Evolutionary conservation across 2,797 vertebrate genomes (phyloP).

Genomic region (Notamacropus eugenii): DNA sequence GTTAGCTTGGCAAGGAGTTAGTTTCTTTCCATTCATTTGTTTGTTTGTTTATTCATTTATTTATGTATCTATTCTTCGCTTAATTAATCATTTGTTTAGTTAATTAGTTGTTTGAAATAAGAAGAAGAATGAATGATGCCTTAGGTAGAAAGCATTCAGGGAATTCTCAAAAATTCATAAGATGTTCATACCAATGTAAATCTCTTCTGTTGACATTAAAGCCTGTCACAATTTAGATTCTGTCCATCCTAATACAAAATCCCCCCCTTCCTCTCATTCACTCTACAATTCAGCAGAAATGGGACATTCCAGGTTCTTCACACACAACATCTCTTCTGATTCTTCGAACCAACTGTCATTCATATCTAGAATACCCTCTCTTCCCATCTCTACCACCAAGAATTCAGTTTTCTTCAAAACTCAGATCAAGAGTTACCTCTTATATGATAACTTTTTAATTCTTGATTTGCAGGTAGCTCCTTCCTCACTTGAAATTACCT

Average conservation of each 20-base stretch:
- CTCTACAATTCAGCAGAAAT: too few species aligned
- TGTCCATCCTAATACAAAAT: not conserved
- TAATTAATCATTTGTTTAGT: not conserved
- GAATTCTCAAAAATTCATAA: not conserved
- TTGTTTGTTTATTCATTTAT: not conserved
- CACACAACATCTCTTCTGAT: too few species aligned
- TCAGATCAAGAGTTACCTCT: not conserved
- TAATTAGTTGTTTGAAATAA: not conserved
- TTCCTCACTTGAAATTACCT: too few species aligned
- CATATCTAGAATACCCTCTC: not conserved
- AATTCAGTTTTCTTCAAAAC: not conserved
- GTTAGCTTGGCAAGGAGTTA: not conserved
- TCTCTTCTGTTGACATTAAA: not conserved
- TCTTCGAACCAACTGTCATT: too few species aligned
- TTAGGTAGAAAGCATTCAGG: not conserved
- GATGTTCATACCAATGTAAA: not conserved
- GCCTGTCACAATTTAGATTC: not conserved
- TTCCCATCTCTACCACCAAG: not conserved
- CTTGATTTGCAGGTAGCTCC: too few species aligned
- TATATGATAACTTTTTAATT: too few species aligned
- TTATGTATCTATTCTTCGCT: not conserved
- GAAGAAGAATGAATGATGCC: not conserved
- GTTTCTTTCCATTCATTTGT: not conserved
- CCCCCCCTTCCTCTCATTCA: rapidly evolving
- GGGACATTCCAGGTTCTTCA: too few species aligned